Conservation (phyloP, 2,797 vertebrate species). For the Mormyrus proboscirostris region DNA sequence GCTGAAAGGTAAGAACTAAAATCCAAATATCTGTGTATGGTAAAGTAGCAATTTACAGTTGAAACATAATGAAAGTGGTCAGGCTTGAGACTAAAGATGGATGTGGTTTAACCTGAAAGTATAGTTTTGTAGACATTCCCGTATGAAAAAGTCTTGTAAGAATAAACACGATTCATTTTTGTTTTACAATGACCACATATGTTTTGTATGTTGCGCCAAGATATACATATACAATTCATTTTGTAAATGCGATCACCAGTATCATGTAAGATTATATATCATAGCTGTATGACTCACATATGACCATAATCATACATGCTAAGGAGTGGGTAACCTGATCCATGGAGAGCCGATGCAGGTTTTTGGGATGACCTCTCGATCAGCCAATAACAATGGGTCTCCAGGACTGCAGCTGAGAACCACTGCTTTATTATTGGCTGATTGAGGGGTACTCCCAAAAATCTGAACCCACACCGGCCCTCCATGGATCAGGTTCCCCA, state of each 20-base stretch:
- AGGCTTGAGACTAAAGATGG: neutral
- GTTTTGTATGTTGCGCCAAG: neutral
- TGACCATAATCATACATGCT: neutral
- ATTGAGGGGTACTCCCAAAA: neutral
- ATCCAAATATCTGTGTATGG: neutral
- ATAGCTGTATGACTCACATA: neutral
- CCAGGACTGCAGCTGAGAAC: neutral
- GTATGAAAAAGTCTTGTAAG: neutral
- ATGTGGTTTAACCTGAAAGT: neutral
- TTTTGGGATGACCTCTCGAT: neutral
- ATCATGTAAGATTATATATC: neutral
- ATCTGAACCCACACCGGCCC: neutral
- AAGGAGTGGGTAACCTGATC: neutral
- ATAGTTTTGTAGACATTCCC: neutral
- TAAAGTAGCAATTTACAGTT: neutral
- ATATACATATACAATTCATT: neutral
- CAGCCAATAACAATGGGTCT: neutral
- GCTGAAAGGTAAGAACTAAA: neutral
- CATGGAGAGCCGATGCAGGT: neutral
- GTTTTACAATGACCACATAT: neutral
- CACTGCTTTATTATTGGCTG: neutral
- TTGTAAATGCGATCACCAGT: neutral
- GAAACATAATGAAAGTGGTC: neutral
- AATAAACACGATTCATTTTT: neutral
- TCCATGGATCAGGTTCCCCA: neutral